Evolutionary conservation across 2,797 vertebrate species (phyloP).

Genomic region (Lindbergichthys nudifrons): DNA sequence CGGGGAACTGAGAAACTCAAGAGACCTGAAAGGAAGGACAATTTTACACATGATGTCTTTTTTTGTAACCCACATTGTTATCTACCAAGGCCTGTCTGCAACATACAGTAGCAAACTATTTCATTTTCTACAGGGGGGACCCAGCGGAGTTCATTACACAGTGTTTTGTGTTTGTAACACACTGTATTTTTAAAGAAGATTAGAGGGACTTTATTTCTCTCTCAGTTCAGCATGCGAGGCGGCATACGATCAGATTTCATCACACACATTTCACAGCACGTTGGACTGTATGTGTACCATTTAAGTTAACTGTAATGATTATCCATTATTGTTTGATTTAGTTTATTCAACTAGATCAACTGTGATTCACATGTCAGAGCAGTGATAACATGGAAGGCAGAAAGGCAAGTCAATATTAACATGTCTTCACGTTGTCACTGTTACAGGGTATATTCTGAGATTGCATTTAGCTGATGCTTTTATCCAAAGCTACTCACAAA

Average conservation of each 20-base stretch:
- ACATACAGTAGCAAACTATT: constrained; percentile 32
- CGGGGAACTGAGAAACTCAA: constrained; percentile 26
- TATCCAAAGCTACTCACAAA: too few species aligned
- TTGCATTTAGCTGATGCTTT: too few species aligned
- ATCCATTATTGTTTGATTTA: constrained; percentile 18
- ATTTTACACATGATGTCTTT: constrained; percentile 47
- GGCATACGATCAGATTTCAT: constrained; percentile 25
- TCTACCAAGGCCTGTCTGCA: constrained; percentile 28
- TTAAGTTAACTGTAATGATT: constrained; percentile 37
- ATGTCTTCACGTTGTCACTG: too few species aligned
- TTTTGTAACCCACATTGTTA: constrained; percentile 14
- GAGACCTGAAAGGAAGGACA: constrained; percentile 47
- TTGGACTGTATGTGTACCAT: background rate
- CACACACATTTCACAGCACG: constrained; percentile 9
- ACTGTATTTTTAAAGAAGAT: constrained; percentile 34
- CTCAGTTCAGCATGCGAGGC: constrained; percentile 18
- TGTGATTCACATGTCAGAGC: constrained; percentile 23
- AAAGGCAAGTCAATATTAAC: constrained; percentile 15
- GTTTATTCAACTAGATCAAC: background rate
- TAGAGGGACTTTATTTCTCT: constrained; percentile 17
- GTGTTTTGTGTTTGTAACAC: constrained; percentile 30
- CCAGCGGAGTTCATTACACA: constrained; percentile 16
- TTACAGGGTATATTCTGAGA: too few species aligned
- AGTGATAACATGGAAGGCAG: constrained; percentile 1
- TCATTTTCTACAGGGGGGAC: constrained; percentile 45